Evolutionary conservation across 2,797 vertebrate genomes (phyloP).

Genomic region (Poeciliopsis infans): DNA sequence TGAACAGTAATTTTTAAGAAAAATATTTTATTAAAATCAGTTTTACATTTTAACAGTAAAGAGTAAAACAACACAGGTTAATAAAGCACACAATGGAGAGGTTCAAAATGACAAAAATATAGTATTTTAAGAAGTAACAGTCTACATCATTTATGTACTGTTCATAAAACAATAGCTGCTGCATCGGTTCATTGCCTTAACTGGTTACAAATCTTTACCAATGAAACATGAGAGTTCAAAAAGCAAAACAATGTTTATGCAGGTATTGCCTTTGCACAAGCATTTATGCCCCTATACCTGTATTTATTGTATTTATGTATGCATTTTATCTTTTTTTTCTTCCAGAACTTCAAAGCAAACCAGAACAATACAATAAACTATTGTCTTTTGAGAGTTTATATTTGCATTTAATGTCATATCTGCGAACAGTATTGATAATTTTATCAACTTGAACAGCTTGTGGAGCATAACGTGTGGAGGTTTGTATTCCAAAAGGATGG

Average conservation of each 20-base stretch:
- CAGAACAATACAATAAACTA: background rate
- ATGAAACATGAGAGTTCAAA: constrained; percentile 9
- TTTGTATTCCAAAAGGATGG: background rate
- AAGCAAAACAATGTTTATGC: constrained; percentile 1
- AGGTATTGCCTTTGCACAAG: background rate
- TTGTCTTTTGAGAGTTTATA: background rate
- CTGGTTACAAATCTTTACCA: constrained; percentile 9
- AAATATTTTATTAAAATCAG: constrained; percentile 59
- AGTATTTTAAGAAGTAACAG: background rate
- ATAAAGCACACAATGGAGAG: constrained; percentile 16
- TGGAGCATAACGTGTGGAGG: background rate
- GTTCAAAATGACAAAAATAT: constrained; percentile 7
- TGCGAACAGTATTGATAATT: background rate
- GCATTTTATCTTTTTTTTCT: background rate
- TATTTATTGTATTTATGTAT: background rate
- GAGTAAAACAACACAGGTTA: constrained; percentile 31
- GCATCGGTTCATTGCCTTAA: background rate
- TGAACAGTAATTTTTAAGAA: constrained; percentile 22
- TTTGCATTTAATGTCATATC: background rate
- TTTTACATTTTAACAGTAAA: constrained; percentile 39
- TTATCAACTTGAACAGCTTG: background rate
- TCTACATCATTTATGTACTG: background rate
- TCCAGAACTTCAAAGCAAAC: background rate
- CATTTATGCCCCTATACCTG: background rate
- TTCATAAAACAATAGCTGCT: constrained; percentile 19